Conservation (phyloP, 2,888 invertebrate genomes). For the Caradrina kadenii region DNA sequence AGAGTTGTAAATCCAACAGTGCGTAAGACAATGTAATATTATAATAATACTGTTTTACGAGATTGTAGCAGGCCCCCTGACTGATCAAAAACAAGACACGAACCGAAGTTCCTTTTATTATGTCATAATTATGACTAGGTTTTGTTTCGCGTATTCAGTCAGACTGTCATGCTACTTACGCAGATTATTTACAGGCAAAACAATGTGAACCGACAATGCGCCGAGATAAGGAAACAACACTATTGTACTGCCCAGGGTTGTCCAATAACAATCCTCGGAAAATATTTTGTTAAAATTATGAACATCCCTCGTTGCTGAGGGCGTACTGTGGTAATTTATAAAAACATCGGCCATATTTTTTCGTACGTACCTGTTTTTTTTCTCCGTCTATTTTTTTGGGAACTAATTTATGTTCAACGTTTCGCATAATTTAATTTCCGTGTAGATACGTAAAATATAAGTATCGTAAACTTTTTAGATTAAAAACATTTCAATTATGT, state of each 20-base stretch:
- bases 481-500: conserved; percentile 26
- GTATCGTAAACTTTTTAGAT: conserved; percentile 46
- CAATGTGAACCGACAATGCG: conserved; percentile 67
- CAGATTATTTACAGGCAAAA: conserved; percentile 55
- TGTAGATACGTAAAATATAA: conserved; percentile 40
- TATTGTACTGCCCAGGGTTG: conserved; percentile 67
- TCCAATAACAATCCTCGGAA: conserved; percentile 33
- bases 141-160: conserved; percentile 41
- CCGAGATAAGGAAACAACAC: conserved; percentile 68
- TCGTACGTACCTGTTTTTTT: conserved; percentile 35
- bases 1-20: too few species aligned
- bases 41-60: too few species aligned
- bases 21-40: too few species aligned
- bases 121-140: conserved; percentile 32
- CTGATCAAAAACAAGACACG: not conserved
- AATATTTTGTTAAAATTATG: conserved; percentile 60
- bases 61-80: too few species aligned
- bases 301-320: conserved; percentile 43
- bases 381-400: conserved; percentile 24
- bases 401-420: conserved; percentile 49
- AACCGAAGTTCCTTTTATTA: conserved; percentile 34
- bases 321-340: conserved; percentile 49
- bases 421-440: conserved; percentile 51
- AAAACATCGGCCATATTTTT: conserved; percentile 54
- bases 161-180: conserved; percentile 45